phyloP scores from a whole-genome alignment of 2,113 vertebrate genomes.

The Muntiacus muntjak region DNA sequence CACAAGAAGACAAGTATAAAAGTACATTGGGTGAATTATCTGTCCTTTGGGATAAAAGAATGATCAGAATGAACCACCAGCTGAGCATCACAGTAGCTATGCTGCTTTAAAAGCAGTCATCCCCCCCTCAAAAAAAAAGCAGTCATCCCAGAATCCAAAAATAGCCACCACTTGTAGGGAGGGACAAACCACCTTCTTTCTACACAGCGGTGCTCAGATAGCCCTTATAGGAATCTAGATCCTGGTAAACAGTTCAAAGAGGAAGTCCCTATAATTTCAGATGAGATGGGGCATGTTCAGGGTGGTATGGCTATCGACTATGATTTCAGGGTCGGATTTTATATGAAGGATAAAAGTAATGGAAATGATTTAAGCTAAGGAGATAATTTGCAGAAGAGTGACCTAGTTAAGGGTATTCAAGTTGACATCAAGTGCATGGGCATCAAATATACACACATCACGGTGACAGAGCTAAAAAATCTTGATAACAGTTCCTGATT shows the following conservation, averaged over 20 bases:
- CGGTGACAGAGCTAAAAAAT: background rate
- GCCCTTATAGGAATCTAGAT: background rate
- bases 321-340: background rate
- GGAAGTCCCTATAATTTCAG: background rate
- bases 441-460: background rate
- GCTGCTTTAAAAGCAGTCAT: background rate
- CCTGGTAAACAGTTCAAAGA: background rate
- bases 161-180: background rate
- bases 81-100: background rate
- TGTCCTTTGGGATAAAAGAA: slow-evolving; percentile 12
- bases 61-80: slow-evolving; percentile 30
- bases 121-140: background rate
- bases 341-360: background rate
- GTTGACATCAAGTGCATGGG: background rate
- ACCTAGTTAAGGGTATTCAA: background rate
- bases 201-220: background rate
- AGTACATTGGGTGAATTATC: slow-evolving; percentile 25
- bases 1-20: background rate
- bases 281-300: background rate
- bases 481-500: background rate
- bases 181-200: background rate
- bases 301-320: background rate
- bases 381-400: background rate
- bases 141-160: background rate
- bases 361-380: background rate